phyloP scores from a whole-genome alignment of 2,888 invertebrate genomes.

The Apodemia zela region DNA sequence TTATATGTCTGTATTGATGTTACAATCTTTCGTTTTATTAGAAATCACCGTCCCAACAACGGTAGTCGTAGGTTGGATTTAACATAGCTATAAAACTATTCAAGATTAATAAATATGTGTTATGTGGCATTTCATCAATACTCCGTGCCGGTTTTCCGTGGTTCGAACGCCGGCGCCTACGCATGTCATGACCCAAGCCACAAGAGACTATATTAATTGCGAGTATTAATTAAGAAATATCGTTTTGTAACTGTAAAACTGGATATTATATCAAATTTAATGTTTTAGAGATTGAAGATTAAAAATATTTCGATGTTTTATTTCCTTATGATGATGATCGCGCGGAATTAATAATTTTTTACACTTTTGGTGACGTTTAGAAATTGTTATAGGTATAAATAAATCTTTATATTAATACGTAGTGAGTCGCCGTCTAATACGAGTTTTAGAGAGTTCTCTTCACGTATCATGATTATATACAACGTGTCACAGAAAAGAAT shows the following conservation, averaged over 20 bases:
- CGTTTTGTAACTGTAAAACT: slow-evolving; percentile 5
- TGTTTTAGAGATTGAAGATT: not conserved
- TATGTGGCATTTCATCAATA: slow-evolving; percentile 53
- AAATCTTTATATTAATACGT: no score
- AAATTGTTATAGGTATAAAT: no score
- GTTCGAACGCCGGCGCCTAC: slow-evolving; percentile 54
- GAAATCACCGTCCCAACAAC: slow-evolving; percentile 29
- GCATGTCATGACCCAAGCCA: slow-evolving; percentile 54
- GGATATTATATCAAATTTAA: not conserved
- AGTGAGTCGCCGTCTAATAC: no score
- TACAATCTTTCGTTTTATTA: slow-evolving; percentile 4
- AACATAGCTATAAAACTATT: slow-evolving; percentile 46
- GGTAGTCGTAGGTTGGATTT: slow-evolving; percentile 39
- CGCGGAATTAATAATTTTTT: no score
- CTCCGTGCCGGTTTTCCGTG: slow-evolving; percentile 43
- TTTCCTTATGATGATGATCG: not conserved
- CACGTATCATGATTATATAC: no score
- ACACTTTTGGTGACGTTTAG: no score
- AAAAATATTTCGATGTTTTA: not conserved
- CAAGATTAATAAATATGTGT: slow-evolving; percentile 53
- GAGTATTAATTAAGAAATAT: slow-evolving; percentile 6
- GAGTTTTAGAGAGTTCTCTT: no score
- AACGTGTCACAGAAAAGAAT: no score
- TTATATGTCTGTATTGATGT: not conserved
- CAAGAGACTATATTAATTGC: slow-evolving; percentile 35